These are phyloP conservation scores for Semaprochilodus insignis DNA, from an alignment of 2,797 vertebrate genomes.

Conservation along the genomic window DNA sequence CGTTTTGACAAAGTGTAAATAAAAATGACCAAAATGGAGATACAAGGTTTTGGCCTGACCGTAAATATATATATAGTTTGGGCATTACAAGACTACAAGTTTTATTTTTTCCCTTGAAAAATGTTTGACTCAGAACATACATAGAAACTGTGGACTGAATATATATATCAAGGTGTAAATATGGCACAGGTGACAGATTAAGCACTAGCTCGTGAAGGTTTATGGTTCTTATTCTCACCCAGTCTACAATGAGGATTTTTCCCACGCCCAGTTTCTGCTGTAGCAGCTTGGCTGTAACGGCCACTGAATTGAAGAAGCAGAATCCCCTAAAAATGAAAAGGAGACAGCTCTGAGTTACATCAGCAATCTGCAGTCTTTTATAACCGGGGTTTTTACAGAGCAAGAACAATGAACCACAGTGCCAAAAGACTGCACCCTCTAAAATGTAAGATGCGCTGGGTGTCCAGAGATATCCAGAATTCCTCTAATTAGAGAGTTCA, in stretches of 20 bases:
- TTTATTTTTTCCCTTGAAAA: too few species aligned
- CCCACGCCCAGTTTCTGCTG: slow-evolving; percentile 93
- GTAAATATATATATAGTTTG: too few species aligned
- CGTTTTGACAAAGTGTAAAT: too few species aligned
- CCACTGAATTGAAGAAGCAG: slow-evolving; percentile 97
- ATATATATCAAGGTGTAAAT: too few species aligned
- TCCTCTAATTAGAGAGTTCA: not conserved
- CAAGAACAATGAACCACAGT: not conserved
- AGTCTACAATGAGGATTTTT: slow-evolving; percentile 94
- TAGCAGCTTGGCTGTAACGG: slow-evolving; percentile 93
- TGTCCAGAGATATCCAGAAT: not conserved
- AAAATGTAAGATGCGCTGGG: not conserved
- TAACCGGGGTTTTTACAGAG: not conserved
- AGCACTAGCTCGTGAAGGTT: too few species aligned
- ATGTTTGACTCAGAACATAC: too few species aligned
- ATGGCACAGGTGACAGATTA: too few species aligned
- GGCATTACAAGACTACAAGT: too few species aligned
- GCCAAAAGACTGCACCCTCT: not conserved
- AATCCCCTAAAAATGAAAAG: slow-evolving; percentile 75
- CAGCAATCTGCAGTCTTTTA: not conserved
- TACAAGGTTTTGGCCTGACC: too few species aligned
- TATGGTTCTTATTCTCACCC: slow-evolving; percentile 77
- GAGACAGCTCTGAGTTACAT: not conserved
- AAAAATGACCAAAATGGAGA: too few species aligned
- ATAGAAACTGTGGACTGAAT: too few species aligned